Evolutionary conservation across 2,113 vertebrate genomes (phyloP).

Genomic region (Lepus americanus): DNA sequence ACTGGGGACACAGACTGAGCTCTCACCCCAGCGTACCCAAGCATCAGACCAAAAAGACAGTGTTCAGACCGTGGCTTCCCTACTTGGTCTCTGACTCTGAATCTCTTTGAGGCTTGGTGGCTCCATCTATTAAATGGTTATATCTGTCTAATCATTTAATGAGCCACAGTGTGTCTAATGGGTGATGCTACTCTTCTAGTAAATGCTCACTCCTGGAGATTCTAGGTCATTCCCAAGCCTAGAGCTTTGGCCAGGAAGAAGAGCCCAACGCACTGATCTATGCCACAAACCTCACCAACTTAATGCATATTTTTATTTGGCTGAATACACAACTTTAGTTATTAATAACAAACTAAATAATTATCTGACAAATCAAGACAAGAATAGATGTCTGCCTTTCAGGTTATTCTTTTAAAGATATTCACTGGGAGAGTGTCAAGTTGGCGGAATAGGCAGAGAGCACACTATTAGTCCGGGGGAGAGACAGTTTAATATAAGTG

Average conservation of each 20-base stretch:
- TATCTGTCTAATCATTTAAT: too few species aligned
- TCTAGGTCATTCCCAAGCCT: too few species aligned
- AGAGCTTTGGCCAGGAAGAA: not conserved
- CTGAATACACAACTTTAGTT: constrained; percentile 94
- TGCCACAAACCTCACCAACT: constrained; percentile 19
- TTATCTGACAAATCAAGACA: constrained; percentile 75
- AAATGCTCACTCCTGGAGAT: not conserved
- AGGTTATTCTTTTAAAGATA: too few species aligned
- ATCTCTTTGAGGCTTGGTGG: not conserved
- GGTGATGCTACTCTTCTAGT: too few species aligned
- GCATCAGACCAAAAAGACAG: too few species aligned
- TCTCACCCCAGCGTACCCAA: not conserved
- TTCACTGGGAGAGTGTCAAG: too few species aligned
- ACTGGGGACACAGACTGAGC: not conserved
- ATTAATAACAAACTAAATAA: constrained; percentile 96
- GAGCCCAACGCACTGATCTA: not conserved
- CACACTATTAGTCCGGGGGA: too few species aligned
- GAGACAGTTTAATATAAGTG: too few species aligned
- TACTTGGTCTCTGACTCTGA: not conserved
- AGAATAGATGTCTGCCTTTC: not conserved
- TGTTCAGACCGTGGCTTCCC: too few species aligned
- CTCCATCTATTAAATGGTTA: too few species aligned
- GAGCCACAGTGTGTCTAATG: too few species aligned
- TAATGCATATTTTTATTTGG: constrained; percentile 92
- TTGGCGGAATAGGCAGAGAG: too few species aligned